Base-by-base conservation (phyloP, 1,140 invertebrate genomes). In the Argopecten irradians region DNA sequence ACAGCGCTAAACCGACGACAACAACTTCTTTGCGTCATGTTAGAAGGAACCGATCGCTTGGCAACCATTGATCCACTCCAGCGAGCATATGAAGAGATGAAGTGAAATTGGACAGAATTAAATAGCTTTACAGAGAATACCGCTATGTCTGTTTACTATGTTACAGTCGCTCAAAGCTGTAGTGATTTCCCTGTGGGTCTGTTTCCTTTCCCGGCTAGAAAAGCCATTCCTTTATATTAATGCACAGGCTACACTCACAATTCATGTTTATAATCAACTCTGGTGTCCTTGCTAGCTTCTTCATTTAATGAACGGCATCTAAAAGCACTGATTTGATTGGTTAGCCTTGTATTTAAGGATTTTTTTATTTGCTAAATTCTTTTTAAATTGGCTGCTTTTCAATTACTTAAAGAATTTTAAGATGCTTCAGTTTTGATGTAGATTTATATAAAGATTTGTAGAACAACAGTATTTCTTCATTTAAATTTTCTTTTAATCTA, bases 1-100 rank as follows among this genome's bases (percentile, higher is more conserved):
- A 71, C 55, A 71, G 55, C n/a, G 55, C n/a, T 71, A 8, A 46
- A 19, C 43, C 8, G n/a, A 71, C 55, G n/a, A 71, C 55, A 71
- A 71, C 55, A 71, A 71, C n/a, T 71, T 71, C 55, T 71, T 71
- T 71, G 55, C 55, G 55, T 71, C 55, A 71, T 71, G 55, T 71
- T 71, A n/a, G 22, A 71, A 71, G 55, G 55, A 71, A n/a, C 55
- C 55, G 22, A 71, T 71, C 55, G 55, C 55, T 71, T 71, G n/a
- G 55, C 55, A 71, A 71, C 55, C 55, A 71, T 71, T 71, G 55
- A 71, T 71, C 55, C 55, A 71, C n/a, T 71, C 3, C 2, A 16
- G n/a, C n/a, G n/a, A 46, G 43, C 43, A 16, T 46, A 71, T 71
- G 55, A 71, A 71, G 55, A 71, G 55, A 71, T 71, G 55, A 71